Evolutionary conservation across 2,797 vertebrate genomes (phyloP), one percentile per base, ranked within the genome.

Genomic region (Molossus molossus): DNA sequence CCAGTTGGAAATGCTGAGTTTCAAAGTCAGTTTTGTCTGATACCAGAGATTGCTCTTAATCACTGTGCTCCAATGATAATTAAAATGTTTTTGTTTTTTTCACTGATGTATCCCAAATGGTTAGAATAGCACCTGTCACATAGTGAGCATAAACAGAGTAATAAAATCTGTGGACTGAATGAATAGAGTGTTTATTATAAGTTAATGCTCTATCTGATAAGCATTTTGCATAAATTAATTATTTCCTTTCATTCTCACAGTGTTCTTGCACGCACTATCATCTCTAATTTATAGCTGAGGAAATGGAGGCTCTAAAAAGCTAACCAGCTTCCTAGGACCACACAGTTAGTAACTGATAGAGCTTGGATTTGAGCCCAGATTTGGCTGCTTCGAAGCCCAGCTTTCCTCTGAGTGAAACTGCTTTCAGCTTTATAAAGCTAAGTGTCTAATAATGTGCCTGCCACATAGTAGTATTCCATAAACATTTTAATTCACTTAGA

Each of bases 231-330:
- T 58, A 23, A 62, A 60, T 90, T 53, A 48, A 27, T 93, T 55
- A 48, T 93, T 93, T 81, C 45, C 64, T 80, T 91, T 88, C 53
- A 87, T 81, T 80, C 48, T 87, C 27, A 94, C 45, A 23, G 0
- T 65, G 23, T 15, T 87, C 29, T 89, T 87, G 17, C 18, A 40
- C 14, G 17, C 18, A 40, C 18, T 67, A 27, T 81, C 76, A 72
- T 23, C 11, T 94, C 84, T 86, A 72, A 60, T 84, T 67, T 91
- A 77, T 13, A 72, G 45, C 48, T 90, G 23, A 86, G 77, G 75
- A 83, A 75, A 75, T 27, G 58, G 45, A 69, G 73, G 13, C 40
- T 92, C 29, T 21, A 53, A 50, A 67, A 81, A 77, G 23, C 23
- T 86, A 75, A 62, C 48, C 72, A 72, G n/a, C 27, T 91, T 73